Conservation (phyloP, 2,888 invertebrate species). For the Meloe dianella region DNA sequence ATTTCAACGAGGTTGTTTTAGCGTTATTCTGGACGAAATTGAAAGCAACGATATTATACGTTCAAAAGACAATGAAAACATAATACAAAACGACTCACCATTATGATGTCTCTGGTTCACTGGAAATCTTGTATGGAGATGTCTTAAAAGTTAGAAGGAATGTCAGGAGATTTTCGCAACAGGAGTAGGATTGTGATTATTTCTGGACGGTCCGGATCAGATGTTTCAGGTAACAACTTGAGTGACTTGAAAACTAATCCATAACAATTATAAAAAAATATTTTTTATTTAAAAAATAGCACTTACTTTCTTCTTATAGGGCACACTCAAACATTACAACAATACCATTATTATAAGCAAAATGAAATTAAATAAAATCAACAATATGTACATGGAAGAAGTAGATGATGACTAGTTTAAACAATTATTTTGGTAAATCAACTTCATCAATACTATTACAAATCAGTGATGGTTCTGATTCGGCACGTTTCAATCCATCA, state of each 20-base stretch:
- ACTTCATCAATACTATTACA: constrained; percentile 58
- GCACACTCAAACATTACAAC: neutral
- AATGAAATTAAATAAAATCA: constrained; percentile 19
- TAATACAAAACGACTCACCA: too few relatives aligned
- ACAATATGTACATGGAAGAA: constrained; percentile 14
- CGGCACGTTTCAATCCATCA: constrained; percentile 65
- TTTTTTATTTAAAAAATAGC: neutral
- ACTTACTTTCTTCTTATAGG: neutral
- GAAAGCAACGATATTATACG: too few relatives aligned
- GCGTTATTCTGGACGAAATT: too few relatives aligned
- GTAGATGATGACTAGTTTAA: constrained; percentile 18
- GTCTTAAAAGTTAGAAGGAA: too few relatives aligned
- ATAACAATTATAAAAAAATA: constrained; percentile 4
- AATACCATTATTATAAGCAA: constrained; percentile 2
- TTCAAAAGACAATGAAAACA: too few relatives aligned
- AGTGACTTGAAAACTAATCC: too few relatives aligned
- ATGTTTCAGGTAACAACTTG: too few relatives aligned
- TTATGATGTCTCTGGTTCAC: too few relatives aligned
- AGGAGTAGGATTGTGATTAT: too few relatives aligned
- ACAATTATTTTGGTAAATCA: constrained; percentile 23
- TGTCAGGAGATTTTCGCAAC: too few relatives aligned
- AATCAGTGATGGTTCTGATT: constrained; percentile 68
- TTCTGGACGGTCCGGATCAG: too few relatives aligned
- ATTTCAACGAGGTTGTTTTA: neutral
- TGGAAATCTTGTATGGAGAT: too few relatives aligned